phyloP scores from a whole-genome alignment of 1,140 invertebrate genomes.

The Microvelia longipes region DNA sequence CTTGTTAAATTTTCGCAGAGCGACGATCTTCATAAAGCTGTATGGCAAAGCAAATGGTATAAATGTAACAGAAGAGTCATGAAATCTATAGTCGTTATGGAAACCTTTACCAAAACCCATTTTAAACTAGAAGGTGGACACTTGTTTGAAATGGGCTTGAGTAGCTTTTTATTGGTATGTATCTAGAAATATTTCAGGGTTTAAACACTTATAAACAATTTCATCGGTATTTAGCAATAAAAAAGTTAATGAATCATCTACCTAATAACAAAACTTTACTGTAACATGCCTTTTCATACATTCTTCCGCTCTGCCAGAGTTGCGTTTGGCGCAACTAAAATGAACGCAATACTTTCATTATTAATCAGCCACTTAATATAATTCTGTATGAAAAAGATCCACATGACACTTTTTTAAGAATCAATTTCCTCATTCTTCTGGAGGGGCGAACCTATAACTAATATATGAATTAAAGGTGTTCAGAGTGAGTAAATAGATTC shows the following conservation, averaged over 20 bases:
- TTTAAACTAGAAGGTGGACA: constrained; percentile 14
- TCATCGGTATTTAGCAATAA: not conserved
- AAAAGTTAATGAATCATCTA: not conserved
- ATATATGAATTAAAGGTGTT: no score
- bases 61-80: constrained; percentile 9
- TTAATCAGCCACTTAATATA: no score
- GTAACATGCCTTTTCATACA: not conserved
- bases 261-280: not conserved
- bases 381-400: no score
- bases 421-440: no score
- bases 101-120: constrained; percentile 14
- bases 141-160: constrained; percentile 9
- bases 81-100: constrained; percentile 10
- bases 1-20: constrained; percentile 10
- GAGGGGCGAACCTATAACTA: no score
- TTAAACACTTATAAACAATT: not conserved
- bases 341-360: no score
- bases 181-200: not conserved
- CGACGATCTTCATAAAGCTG: constrained; percentile 9
- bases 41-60: constrained; percentile 13
- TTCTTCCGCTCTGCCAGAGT: no score
- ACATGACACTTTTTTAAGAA: no score
- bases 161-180: constrained; percentile 12
- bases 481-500: no score
- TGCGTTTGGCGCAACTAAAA: no score